These are phyloP conservation scores for Melinaea marsaeus DNA, from an alignment of 2,888 invertebrate genomes.

Conservation along the genomic window DNA sequence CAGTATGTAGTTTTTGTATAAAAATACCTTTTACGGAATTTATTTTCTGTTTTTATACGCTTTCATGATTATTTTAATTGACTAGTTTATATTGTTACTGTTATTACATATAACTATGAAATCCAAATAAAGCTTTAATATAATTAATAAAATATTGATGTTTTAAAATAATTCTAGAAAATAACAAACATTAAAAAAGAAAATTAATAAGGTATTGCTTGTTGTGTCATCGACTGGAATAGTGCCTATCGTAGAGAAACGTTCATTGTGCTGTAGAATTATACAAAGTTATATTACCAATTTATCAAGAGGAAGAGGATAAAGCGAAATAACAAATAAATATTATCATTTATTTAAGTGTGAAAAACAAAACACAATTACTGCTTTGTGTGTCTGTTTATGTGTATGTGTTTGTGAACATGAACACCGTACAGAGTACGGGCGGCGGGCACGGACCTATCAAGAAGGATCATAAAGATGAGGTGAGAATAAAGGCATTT, in stretches of 20 bases:
- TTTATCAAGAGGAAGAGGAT: background rate
- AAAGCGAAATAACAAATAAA: background rate
- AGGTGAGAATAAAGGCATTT: slow-evolving; percentile 63
- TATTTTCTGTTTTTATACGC: too few species aligned
- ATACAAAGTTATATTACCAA: slow-evolving; percentile 13
- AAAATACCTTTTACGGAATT: too few species aligned
- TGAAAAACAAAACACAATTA: too few species aligned
- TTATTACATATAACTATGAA: too few species aligned
- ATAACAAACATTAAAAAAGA: background rate
- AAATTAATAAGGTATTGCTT: slow-evolving; percentile 29
- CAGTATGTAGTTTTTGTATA: too few species aligned
- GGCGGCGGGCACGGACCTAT: slow-evolving; percentile 78
- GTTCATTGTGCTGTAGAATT: slow-evolving; percentile 54
- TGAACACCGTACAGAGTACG: slow-evolving; percentile 82
- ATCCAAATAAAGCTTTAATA: background rate
- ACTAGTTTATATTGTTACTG: too few species aligned
- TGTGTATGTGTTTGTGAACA: slow-evolving; percentile 40
- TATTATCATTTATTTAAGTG: too few species aligned
- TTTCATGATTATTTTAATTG: too few species aligned
- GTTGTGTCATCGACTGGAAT: slow-evolving; percentile 50
- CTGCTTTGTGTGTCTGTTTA: background rate
- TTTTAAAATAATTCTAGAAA: background rate
- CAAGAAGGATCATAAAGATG: slow-evolving; percentile 79
- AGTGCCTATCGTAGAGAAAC: slow-evolving; percentile 60
- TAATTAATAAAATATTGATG: background rate